Percentiles rank a stretch among this genome's conserved stretches.
These are phyloP conservation scores for Portunus trituberculatus DNA, from an alignment of 1,140 invertebrate species.

Conservation along the genomic window DNA sequence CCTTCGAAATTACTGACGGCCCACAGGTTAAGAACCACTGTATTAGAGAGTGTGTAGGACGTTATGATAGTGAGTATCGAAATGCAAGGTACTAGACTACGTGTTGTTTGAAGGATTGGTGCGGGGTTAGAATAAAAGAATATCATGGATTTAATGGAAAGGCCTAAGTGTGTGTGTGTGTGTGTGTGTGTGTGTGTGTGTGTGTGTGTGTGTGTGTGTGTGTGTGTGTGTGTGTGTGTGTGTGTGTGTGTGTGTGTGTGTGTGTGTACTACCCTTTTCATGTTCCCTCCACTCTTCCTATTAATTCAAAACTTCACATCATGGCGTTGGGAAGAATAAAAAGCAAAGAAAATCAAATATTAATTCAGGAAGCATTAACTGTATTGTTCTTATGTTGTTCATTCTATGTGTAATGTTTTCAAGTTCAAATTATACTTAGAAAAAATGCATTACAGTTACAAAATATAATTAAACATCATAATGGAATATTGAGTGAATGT, in stretches of 20 bases:
- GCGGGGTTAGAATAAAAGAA: no score
- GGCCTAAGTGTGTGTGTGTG: background rate
- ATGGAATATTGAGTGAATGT: no score
- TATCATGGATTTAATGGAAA: background rate
- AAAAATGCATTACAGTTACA: background rate
- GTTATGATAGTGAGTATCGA: no score
- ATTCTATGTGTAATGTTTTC: background rate
- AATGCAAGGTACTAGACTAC: no score
- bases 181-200: constrained; percentile 3
- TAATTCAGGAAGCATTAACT: background rate
- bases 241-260: constrained; percentile 20
- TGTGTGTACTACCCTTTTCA: background rate
- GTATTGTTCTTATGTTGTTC: background rate
- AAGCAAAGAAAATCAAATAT: background rate
- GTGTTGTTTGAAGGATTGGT: no score
- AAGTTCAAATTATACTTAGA: background rate
- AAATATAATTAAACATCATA: background rate
- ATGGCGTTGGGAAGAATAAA: background rate
- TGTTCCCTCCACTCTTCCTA: background rate
- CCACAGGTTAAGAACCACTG: no score
- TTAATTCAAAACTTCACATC: background rate
- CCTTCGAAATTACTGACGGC: no score
- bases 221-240: constrained; percentile 20
- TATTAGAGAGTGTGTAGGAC: no score
- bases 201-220: constrained; percentile 15